Evolutionary conservation across 2,797 vertebrate species (phyloP), one percentile per base, ranked within the genome.

Genomic region (Valencia hispanica): DNA sequence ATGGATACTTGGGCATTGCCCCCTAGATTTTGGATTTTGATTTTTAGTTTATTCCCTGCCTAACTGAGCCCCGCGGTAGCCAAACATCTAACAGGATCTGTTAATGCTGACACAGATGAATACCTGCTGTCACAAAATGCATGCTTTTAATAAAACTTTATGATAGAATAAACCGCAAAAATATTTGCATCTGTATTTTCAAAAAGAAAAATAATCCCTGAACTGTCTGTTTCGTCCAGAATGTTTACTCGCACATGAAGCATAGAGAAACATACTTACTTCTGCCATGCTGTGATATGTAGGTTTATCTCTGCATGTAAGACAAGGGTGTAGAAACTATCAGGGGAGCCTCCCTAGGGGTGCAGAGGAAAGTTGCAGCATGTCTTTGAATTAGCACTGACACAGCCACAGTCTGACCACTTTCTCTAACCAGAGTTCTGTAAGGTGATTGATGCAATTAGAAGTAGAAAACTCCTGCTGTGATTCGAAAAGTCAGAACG

Each of bases 71-170:
- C 89, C 80, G 83, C 43, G 4, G 69, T 86, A 92, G 89, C 81
- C 88, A 89, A 93, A 90, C 88, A 89, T 91, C 88, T 86, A 85
- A 91, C 91, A 86, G 89, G 84, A 92, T 92, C 90, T 87, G 92
- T 91, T 84, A 92, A 91, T 91, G 90, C 87, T 87, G 89, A 84
- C 91, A 88, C 84, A 87, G 78, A 87, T 59, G 51, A 86, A 84
- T 81, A 80, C 43, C 69, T 69, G 61, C 79, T 10, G 43, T 87
- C 80, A 84, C 22, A 74, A 72, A 87, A 80, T 86, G 88, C 87
- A 83, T 87, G 88, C 89, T 84, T 85, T 76, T 59, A 80, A 86
- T 83, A 84, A 89, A 91, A 80, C 68, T 76, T 87, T 32, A 83
- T 73, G 25, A 74, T 59, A 73, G 65, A 87, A 81, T 85, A 79